Conservation (phyloP, 1,140 invertebrate species). For the Atta cephalotes region DNA sequence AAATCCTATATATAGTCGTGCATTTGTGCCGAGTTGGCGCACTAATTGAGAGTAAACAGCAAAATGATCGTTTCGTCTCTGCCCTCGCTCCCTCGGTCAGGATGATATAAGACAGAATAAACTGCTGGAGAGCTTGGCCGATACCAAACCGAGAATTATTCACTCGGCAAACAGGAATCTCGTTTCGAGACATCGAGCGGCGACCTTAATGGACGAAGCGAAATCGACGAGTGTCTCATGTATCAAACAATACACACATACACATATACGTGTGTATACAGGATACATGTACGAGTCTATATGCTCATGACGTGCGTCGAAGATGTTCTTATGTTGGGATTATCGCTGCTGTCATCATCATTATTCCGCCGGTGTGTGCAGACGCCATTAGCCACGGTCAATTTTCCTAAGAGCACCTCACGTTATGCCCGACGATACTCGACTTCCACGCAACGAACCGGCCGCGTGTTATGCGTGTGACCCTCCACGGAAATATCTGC, state of each 20-base stretch:
- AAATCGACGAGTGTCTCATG: neutral
- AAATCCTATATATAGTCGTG: neutral
- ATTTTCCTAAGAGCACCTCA: constrained; percentile 78
- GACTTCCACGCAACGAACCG: constrained; percentile 64
- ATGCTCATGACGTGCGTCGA: constrained; percentile 26
- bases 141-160: constrained; percentile 39
- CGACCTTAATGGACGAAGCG: neutral
- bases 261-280: neutral
- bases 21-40: neutral
- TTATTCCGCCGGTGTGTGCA: constrained; percentile 67
- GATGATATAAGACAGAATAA: constrained; percentile 39
- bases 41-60: constrained; percentile 38
- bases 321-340: constrained; percentile 71
- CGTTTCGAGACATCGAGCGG: constrained; percentile 41
- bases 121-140: constrained; percentile 15
- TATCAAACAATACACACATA: neutral
- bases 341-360: constrained; percentile 75
- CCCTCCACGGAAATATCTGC: constrained; percentile 58
- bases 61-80: constrained; percentile 32
- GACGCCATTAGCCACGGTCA: constrained; percentile 76
- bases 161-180: constrained; percentile 45
- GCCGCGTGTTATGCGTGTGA: constrained; percentile 32
- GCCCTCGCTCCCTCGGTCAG: neutral
- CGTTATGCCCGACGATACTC: constrained; percentile 58
- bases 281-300: neutral